Evolutionary conservation across 1,140 invertebrate genomes (phyloP).

Genomic region (Hyles euphorbiae): DNA sequence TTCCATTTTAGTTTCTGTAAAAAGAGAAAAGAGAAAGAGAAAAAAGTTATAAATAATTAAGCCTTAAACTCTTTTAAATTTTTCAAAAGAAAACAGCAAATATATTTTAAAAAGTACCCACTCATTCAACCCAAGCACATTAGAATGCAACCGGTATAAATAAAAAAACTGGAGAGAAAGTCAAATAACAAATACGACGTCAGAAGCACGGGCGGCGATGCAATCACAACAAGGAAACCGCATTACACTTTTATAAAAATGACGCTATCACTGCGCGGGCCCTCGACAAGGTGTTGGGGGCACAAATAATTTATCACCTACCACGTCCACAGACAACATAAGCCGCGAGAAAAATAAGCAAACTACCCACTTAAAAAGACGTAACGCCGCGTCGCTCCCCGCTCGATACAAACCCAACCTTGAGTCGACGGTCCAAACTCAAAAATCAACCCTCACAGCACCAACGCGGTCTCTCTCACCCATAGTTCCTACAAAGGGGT

Average conservation of each 20-base stretch:
- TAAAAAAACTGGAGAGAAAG: constrained; percentile 16
- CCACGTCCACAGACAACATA: constrained; percentile 63
- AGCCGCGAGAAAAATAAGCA: constrained; percentile 70
- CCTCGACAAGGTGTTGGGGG: constrained; percentile 61
- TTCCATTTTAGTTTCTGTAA: too few relatives aligned
- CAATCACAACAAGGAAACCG: constrained; percentile 66
- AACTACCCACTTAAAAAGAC: constrained; percentile 64
- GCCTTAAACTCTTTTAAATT: too few relatives aligned
- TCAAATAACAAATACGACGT: constrained; percentile 16
- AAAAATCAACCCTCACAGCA: constrained; percentile 49
- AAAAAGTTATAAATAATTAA: too few relatives aligned
- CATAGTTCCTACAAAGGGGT: constrained; percentile 60
- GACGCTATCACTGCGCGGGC: constrained; percentile 53
- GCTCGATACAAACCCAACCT: constrained; percentile 38
- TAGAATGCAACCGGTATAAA: constrained; percentile 1
- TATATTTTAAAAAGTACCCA: too few relatives aligned
- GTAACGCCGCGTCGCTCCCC: constrained; percentile 23
- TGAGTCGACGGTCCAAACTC: constrained; percentile 35
- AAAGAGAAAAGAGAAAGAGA: too few relatives aligned
- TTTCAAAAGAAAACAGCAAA: too few relatives aligned
- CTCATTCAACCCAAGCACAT: background rate
- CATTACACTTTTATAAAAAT: constrained; percentile 73
- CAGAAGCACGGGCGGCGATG: constrained; percentile 15
- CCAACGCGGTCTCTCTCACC: constrained; percentile 33
- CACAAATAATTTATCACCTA: constrained; percentile 68